Evolutionary conservation across 2,888 invertebrate species (phyloP), one percentile per base, ranked within the genome.

Genomic region (Morinoia aosen): DNA sequence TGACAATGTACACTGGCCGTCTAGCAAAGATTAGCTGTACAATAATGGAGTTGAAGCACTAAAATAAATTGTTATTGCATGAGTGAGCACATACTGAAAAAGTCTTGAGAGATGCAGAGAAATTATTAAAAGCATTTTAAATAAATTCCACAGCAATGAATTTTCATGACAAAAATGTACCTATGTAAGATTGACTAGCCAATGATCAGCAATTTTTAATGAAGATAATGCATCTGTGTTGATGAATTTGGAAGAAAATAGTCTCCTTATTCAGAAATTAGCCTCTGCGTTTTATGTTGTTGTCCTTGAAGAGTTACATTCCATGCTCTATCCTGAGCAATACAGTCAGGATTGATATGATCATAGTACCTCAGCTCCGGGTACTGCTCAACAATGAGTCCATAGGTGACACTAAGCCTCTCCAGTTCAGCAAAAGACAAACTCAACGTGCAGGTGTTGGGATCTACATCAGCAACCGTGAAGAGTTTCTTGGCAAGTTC

Each of bases 381-480:
- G 90, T 97, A 96, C 64, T 97, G 96, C 57, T 97, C 97, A 96
- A 98, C 98, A 88, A 98, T 98, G 96, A 98, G 98, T 97, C 98
- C 98, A 97, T 99, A 99, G 2, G 98, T 98, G 97, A 98, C 97
- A 97, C 98, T 98, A 95, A 99, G 97, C 97, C 98, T 98, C 16
- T 98, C 98, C 97, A 98, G 98, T 97, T 99, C 99, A 95, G 98
- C 98, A 95, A 98, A 98, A 0, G 98, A 98, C 95, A 99, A 97
- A 97, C 98, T 95, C 97, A 98, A 98, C 0, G 99, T 98, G 97
- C 98, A 98, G 0, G 98, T 97, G 0, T 98, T 97, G 0, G 98
- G 98, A 97, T 98, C 98, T 0, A 99, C 97, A 95, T 98, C 98
- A 0, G 99, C 98, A 96, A 98, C 97, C 96, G 98, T 97, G 97